Evolutionary conservation across 2,113 vertebrate species (phyloP).

Genomic region (Cyrtonyx montezumae): DNA sequence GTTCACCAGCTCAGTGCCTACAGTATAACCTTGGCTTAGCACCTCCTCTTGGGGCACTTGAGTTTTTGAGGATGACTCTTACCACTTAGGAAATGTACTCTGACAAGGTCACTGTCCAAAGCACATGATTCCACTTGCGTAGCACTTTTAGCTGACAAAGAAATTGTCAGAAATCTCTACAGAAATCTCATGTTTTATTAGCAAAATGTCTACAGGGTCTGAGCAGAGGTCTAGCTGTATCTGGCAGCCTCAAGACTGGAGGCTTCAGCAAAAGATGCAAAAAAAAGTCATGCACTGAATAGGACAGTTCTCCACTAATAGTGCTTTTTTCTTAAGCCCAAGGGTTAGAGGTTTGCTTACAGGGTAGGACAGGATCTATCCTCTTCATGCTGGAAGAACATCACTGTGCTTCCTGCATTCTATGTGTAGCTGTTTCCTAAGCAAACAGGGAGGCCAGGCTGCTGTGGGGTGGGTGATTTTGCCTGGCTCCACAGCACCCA

Average conservation of each 20-base stretch:
- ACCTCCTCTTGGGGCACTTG: not conserved
- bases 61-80: not conserved
- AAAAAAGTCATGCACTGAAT: not conserved
- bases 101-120: not conserved
- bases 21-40: not conserved
- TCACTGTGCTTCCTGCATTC: not conserved
- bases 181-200: not conserved
- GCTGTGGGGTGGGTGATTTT: not conserved
- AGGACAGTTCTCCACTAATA: not conserved
- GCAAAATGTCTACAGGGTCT: not conserved
- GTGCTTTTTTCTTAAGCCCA: not conserved
- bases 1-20: not conserved
- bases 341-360: not conserved
- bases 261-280: not conserved
- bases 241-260: not conserved
- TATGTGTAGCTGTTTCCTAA: not conserved
- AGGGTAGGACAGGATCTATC: not conserved
- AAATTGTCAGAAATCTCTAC: not conserved
- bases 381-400: not conserved
- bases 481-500: constrained; percentile 1
- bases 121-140: not conserved
- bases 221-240: not conserved
- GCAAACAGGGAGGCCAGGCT: not conserved
- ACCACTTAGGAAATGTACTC: not conserved
- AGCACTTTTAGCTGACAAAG: not conserved